Evolutionary conservation across 2,888 invertebrate genomes (phyloP), one percentile per base, ranked within the genome.

Genomic region (Dastarcus helophoroides): DNA sequence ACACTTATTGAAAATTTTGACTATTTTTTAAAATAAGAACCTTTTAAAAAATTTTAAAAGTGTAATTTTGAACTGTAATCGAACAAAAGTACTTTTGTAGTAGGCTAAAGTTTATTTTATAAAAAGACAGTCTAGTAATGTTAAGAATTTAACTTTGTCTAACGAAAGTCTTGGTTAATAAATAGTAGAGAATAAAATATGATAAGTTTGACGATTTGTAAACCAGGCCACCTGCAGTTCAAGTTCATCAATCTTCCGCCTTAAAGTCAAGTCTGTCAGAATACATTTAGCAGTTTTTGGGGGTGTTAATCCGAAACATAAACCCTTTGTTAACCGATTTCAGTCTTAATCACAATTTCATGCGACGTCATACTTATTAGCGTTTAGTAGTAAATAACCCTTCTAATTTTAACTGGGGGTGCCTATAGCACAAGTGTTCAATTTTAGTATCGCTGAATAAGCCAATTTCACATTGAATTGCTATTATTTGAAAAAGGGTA

Each of bases 281-380:
- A 50, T 46, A 46, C 42, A 48, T 51, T 49, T 46, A 43, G 39
- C 47, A 46, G 44, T 40, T 47, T 15, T 44, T 41, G 39, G 35
- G 55, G 53, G 53, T 49, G 51, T 43, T 53, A 54, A 56, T 57
- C 54, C 47, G 41, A 37, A 45, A 46, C 47, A 50, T 48, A 51
- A 54, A 50, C 48, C 54, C 50, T 50, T 56, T 54, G 56, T 56
- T 50, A 50, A 44, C 48, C 45, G 48, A 56, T 56, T 57, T 56
- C 54, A 54, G 55, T 54, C 56, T 59, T 54, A 55, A 56, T 56
- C 51, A 46, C 51, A 47, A 58, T 59, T 59, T 59, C 57, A 59
- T 59, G 59, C 30, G 32, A 34, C 33, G 39, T 33, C 38, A 37
- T 35, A 36, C 32, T 36, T 36, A 36, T 56, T 54, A 54, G 43